These are phyloP conservation scores for Rhinatrema bivittatum DNA, from an alignment of 2,797 vertebrate genomes.

Conservation along the genomic window DNA sequence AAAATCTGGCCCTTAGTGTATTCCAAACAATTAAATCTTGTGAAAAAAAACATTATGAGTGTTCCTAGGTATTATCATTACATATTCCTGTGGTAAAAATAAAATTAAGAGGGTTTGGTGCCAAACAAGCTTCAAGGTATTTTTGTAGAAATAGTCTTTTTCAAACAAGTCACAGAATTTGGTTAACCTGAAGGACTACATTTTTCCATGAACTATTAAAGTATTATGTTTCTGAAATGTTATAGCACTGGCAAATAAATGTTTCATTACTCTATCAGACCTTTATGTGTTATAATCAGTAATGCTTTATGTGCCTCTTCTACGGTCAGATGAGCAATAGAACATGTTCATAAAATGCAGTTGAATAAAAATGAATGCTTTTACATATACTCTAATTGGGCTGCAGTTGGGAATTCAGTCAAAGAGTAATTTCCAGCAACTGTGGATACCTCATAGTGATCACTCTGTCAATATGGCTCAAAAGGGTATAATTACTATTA, in stretches of 20 bases:
- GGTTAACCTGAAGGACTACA: background rate
- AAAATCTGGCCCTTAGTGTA: no score
- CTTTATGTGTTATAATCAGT: constrained; percentile 17
- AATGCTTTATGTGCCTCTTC: constrained; percentile 16
- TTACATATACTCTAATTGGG: no score
- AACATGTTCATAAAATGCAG: constrained; percentile 7
- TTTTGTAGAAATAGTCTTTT: background rate
- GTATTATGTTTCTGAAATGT: constrained; percentile 8
- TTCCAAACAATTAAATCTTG: no score
- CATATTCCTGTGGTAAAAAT: no score
- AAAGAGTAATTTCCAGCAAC: no score
- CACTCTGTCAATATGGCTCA: no score
- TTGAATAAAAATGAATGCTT: constrained; percentile 12
- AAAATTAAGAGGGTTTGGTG: constrained; percentile 7
- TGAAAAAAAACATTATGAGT: no score
- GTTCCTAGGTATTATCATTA: no score
- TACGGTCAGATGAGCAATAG: constrained; percentile 6
- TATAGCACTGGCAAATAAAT: background rate
- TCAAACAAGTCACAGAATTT: constrained; percentile 1
- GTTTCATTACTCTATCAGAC: constrained; percentile 7
- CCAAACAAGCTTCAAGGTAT: constrained; percentile 2
- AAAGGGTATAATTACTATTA: no score
- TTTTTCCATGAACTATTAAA: constrained; percentile 3
- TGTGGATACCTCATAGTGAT: no score
- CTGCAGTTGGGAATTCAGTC: no score